phyloP scores from a whole-genome alignment of 2,797 vertebrate genomes.

The Petrocephalus schoutedeni region DNA sequence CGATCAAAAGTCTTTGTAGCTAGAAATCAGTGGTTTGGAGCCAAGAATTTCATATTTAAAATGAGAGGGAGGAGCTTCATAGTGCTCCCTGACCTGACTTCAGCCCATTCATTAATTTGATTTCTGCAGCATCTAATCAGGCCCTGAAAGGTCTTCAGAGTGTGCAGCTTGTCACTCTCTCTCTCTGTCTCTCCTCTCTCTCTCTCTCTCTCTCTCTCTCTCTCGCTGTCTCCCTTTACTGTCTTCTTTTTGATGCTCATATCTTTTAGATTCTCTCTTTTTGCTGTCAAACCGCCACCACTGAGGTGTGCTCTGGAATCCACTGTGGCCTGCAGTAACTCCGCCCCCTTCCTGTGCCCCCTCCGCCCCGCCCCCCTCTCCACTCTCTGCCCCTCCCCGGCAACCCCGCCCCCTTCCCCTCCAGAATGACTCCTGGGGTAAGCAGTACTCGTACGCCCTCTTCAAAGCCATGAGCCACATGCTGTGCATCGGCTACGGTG shows the following conservation, averaged over 20 bases:
- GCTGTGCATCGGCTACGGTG: conserved; percentile 93
- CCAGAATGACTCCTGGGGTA: conserved; percentile 95
- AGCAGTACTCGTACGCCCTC: conserved; percentile 94
- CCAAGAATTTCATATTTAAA: background rate
- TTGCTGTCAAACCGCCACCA: background rate
- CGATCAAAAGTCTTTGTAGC: background rate
- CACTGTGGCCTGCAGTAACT: background rate
- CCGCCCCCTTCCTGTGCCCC: background rate
- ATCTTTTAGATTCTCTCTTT: background rate
- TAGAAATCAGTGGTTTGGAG: background rate
- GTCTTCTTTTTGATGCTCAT: background rate
- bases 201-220: background rate
- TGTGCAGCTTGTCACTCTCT: background rate
- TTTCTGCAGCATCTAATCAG: background rate
- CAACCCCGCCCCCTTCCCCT: background rate
- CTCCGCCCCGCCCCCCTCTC: background rate
- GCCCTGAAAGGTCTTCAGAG: conserved; percentile 1
- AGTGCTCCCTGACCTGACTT: background rate
- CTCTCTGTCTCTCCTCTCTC: background rate
- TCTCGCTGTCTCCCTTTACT: background rate
- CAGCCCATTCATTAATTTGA: background rate
- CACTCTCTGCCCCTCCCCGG: conserved; percentile 38
- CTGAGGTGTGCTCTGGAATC: background rate
- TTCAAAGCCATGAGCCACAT: conserved; percentile 99
- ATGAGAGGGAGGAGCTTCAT: background rate